Evolutionary conservation across 2,113 vertebrate genomes (phyloP).

Genomic region (Alexandromys fortis): DNA sequence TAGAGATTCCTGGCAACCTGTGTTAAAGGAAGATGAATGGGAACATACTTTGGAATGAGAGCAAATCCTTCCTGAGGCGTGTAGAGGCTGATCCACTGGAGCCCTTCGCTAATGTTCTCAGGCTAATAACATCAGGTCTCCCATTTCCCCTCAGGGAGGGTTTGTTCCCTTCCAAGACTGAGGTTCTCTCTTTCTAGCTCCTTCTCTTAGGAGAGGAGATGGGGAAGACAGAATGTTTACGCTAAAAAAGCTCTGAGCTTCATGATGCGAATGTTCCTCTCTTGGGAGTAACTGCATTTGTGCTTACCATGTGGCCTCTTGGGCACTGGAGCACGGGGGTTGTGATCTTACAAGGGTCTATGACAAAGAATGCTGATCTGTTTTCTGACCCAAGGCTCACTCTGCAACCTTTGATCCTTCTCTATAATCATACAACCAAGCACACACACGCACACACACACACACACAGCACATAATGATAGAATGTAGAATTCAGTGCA

Average conservation of each 20-base stretch:
- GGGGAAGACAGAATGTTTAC: background rate
- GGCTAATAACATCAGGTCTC: background rate
- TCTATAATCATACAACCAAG: background rate
- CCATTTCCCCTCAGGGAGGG: background rate
- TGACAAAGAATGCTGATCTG: background rate
- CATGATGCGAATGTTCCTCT: background rate
- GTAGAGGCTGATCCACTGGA: background rate
- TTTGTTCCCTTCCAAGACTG: background rate
- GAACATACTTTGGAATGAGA: background rate
- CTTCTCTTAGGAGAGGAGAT: background rate
- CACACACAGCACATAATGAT: rapidly evolving
- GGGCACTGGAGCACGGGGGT: background rate
- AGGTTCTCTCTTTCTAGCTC: background rate
- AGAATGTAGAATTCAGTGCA: background rate
- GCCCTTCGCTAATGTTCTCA: background rate
- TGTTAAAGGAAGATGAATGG: background rate
- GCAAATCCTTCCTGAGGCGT: background rate
- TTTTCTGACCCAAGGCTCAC: too few species aligned
- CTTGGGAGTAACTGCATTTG: background rate
- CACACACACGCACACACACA: background rate
- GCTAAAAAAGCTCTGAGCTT: background rate
- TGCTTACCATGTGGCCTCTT: background rate
- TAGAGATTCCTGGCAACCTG: background rate
- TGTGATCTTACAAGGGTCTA: background rate
- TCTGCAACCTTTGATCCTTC: background rate